Conservation (phyloP, 1,140 invertebrate species). For the Bemisia tabaci region DNA sequence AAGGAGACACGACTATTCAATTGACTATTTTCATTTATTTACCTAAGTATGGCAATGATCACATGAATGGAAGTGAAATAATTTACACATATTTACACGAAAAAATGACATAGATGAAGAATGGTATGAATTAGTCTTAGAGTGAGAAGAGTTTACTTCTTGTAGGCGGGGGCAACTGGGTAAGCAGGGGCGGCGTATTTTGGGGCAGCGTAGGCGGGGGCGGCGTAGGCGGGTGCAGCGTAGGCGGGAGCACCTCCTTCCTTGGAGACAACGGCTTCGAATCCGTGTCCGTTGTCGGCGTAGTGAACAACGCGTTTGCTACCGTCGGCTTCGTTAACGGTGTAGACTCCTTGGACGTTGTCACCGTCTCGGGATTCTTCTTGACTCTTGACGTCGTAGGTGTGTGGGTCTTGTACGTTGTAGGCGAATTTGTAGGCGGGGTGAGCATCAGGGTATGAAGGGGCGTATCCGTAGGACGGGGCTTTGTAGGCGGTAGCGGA, state of each 20-base stretch:
- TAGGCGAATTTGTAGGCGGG: slow-evolving; percentile 25
- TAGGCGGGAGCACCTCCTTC: slow-evolving; percentile 22
- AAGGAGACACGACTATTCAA: too few relatives aligned
- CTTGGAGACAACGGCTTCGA: slow-evolving; percentile 46
- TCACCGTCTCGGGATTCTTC: slow-evolving; percentile 28
- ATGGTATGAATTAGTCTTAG: background rate
- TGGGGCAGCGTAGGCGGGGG: slow-evolving; percentile 5
- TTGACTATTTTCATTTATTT: background rate
- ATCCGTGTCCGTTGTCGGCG: slow-evolving; percentile 43
- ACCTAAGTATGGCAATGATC: too few relatives aligned
- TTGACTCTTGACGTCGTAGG: slow-evolving; percentile 28
- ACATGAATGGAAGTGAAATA: background rate
- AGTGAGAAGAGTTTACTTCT: too few relatives aligned
- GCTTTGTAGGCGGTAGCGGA: background rate
- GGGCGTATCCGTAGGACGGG: slow-evolving; percentile 11
- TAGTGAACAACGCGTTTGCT: slow-evolving; percentile 45
- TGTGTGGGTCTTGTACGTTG: slow-evolving; percentile 24
- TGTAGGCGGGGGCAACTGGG: slow-evolving; percentile 2
- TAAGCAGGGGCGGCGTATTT: too few relatives aligned
- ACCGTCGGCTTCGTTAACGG: slow-evolving; percentile 36
- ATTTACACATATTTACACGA: background rate
- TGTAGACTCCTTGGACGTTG: slow-evolving; percentile 27
- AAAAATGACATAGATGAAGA: background rate
- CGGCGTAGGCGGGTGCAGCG: slow-evolving; percentile 27
- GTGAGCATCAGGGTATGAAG: slow-evolving; percentile 22